Base-by-base conservation (phyloP, 2,113 vertebrate species). In the Passer domesticus region DNA sequence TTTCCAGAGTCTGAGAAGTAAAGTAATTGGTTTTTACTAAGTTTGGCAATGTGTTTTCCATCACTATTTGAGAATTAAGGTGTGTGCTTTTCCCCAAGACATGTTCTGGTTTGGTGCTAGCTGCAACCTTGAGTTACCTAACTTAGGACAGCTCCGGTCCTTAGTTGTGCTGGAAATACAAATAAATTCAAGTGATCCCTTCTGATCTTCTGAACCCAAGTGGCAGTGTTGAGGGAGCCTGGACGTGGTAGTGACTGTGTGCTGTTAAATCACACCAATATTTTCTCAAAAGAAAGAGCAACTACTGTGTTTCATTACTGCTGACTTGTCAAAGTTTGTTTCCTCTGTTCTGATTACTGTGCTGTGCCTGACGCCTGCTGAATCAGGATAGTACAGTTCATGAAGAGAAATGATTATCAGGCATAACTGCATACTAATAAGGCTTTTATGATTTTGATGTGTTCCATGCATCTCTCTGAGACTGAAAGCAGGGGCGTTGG, bases 251-350 rank as follows among this genome's bases (percentile, higher is more conserved):
- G 50, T 77, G 89, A 52, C 60, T 84, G 5, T 55, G 46, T 86
- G 14, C 67, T 81, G 53, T 88, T 93, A 78, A 89, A 80, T 93
- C 39, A 62, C 63, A 64, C 67, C 63, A 62, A 12, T 88, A 58
- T 63, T 76, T 90, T 82, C 46, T 76, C 55, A 70, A 69, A 92
- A 66, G 70, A 90, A 92, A 69, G 44, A 88, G 63, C 31, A 90
- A 41, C 83, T 86, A 59, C 95, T 81, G 68, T 85, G 39, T 84
- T 92, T 89, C 52, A 44, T 47, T 53, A 28, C 80, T 88, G 85
- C 92, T 96, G 87, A 89, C 89, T 78, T 75, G 80, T 68, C 77
- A 75, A 25, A 81, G 87, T 81, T 89, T 81, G 50, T 92, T 95
- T 95, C 55, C 60, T 84, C 49, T 91, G 56, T 89, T 83, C 59